A percentile compares a stretch with the other conserved stretches of the same genome.
These are phyloP conservation scores for Noctua janthina DNA, from an alignment of 2,888 invertebrate species.

Conservation along the genomic window DNA sequence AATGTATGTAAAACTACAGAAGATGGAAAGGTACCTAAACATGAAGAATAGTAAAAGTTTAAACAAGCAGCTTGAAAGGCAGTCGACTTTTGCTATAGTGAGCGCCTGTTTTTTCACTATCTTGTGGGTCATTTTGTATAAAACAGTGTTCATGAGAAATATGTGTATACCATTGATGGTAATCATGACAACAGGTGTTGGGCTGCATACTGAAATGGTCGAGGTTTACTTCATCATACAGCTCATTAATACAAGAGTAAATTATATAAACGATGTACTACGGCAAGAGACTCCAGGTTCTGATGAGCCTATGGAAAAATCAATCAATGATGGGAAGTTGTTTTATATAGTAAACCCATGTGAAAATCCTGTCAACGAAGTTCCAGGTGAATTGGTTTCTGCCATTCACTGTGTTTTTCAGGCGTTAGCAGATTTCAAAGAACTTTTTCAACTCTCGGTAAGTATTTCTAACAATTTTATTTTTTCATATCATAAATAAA, in stretches of 20 bases:
- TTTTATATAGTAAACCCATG: slow-evolving; percentile 19
- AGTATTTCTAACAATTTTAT: slow-evolving; percentile 45
- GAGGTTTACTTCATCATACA: slow-evolving; percentile 70
- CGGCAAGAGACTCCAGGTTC: slow-evolving; percentile 38
- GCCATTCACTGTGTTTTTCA: slow-evolving; percentile 73
- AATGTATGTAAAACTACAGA: slow-evolving; percentile 81
- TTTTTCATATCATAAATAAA: not conserved
- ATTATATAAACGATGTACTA: slow-evolving; percentile 72
- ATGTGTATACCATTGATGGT: slow-evolving; percentile 67
- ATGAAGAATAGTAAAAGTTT: slow-evolving; percentile 64
- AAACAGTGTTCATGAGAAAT: slow-evolving; percentile 63
- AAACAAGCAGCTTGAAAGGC: slow-evolving; percentile 67
- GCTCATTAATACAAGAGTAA: slow-evolving; percentile 70
- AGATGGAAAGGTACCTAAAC: slow-evolving; percentile 75
- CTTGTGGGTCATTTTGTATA: slow-evolving; percentile 63
- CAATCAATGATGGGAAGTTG: slow-evolving; percentile 18
- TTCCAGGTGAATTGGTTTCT: slow-evolving; percentile 62
- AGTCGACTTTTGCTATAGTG: slow-evolving; percentile 39
- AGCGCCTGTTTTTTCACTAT: slow-evolving; percentile 36
- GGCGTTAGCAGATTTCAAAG: slow-evolving; percentile 72
- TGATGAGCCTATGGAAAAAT: slow-evolving; percentile 19
- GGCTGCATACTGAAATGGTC: slow-evolving; percentile 70
- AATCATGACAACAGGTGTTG: slow-evolving; percentile 60
- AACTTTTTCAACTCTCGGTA: slow-evolving; percentile 76
- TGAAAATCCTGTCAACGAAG: slow-evolving; percentile 25